phyloP scores from a whole-genome alignment of 2,113 vertebrate species.

The Pelecanoides urinatrix region DNA sequence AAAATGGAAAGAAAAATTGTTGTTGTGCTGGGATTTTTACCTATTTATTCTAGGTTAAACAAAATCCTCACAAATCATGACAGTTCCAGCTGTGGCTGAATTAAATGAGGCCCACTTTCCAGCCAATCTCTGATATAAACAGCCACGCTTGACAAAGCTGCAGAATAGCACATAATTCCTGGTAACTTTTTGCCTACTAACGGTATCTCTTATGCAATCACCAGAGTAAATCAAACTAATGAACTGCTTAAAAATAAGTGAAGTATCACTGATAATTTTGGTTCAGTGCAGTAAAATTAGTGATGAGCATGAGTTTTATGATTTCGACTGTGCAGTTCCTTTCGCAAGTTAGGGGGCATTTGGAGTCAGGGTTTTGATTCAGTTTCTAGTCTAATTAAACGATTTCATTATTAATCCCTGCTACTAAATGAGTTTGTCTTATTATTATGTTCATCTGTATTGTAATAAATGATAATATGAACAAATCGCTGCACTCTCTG shows the following conservation, averaged over 20 bases:
- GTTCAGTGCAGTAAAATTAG: neutral
- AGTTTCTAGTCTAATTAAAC: neutral
- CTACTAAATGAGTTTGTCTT: neutral
- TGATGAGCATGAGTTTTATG: neutral
- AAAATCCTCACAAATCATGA: neutral
- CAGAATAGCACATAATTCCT: neutral
- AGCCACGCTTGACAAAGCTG: neutral
- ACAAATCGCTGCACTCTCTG: neutral
- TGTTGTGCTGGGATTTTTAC: neutral
- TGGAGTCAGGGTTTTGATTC: neutral
- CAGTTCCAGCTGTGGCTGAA: neutral
- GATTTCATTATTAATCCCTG: neutral
- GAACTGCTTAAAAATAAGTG: neutral
- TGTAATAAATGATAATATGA: neutral
- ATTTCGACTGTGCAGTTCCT: neutral
- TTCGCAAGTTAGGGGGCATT: neutral
- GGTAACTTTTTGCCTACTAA: neutral
- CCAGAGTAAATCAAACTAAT: neutral
- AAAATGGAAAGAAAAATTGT: neutral
- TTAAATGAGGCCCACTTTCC: neutral
- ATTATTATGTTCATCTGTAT: neutral
- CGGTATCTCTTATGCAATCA: neutral
- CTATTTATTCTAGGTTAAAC: neutral
- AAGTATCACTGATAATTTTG: neutral
- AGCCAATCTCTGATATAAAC: neutral